Evolutionary conservation across 2,113 vertebrate genomes (phyloP).

Genomic region (Dasyurus viverrinus): DNA sequence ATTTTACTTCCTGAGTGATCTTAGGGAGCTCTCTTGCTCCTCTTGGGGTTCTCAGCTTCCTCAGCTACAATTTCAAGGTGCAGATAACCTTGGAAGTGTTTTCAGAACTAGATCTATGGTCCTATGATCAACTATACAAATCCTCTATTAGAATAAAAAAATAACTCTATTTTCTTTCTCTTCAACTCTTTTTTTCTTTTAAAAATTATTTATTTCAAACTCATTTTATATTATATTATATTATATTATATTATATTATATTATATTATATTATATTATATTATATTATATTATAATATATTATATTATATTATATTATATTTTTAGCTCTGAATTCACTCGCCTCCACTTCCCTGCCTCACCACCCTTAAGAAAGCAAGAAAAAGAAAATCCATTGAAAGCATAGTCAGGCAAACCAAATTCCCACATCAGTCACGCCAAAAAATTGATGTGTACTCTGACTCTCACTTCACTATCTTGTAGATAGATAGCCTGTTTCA

Average conservation of each 20-base stretch:
- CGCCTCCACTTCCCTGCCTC: neutral
- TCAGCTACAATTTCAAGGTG: neutral
- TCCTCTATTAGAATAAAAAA: neutral
- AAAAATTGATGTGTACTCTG: neutral
- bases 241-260: no score
- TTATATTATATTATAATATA: no score
- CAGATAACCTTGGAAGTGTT: neutral
- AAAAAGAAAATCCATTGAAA: neutral
- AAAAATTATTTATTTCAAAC: neutral
- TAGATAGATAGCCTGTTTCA: neutral
- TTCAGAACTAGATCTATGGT: neutral
- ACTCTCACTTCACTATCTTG: neutral
- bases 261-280: no score
- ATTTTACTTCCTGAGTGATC: neutral
- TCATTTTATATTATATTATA: no score
- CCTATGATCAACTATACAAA: neutral
- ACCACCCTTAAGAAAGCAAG: neutral
- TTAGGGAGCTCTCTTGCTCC: neutral
- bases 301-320: no score
- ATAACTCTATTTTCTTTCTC: neutral
- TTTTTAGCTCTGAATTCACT: neutral
- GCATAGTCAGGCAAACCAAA: neutral
- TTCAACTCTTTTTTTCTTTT: neutral
- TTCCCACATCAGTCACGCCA: neutral
- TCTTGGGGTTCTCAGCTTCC: slow-evolving; percentile 7